Evolutionary conservation across 2,797 vertebrate species (phyloP).

Genomic region (Poeciliopsis infans): DNA sequence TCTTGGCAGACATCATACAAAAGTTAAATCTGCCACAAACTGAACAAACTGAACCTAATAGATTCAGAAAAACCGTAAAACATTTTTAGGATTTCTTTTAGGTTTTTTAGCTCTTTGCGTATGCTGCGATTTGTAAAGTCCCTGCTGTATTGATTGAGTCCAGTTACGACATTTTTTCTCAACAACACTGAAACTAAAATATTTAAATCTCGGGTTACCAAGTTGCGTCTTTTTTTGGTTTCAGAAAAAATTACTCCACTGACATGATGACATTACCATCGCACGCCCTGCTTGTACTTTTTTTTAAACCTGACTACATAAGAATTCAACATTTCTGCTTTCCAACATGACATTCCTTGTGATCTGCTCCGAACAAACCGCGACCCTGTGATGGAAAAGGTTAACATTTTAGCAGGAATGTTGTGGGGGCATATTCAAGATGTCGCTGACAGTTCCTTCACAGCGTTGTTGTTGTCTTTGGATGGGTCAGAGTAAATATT

Average conservation of each 20-base stretch:
- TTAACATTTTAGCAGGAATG: slow-evolving; percentile 53
- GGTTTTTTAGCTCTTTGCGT: background rate
- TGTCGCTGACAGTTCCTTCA: slow-evolving; percentile 61
- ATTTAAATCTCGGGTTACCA: background rate
- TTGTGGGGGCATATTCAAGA: slow-evolving; percentile 37
- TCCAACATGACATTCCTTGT: background rate
- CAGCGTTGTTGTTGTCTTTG: slow-evolving; percentile 62
- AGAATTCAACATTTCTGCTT: slow-evolving; percentile 13
- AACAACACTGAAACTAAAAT: background rate
- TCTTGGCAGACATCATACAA: background rate
- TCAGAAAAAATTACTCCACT: background rate
- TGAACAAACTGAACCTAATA: background rate
- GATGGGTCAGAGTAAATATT: slow-evolving; percentile 62
- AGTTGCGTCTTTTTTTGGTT: background rate
- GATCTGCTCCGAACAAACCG: background rate
- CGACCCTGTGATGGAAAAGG: slow-evolving; percentile 36
- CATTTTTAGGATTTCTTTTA: background rate
- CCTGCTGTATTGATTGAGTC: background rate
- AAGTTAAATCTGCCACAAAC: background rate
- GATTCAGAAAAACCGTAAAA: background rate
- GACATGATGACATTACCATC: slow-evolving; percentile 22
- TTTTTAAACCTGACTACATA: slow-evolving; percentile 26
- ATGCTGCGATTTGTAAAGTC: background rate
- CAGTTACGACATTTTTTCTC: background rate
- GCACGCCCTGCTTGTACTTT: background rate